Evolutionary conservation across 2,797 vertebrate species (phyloP), one percentile per base, ranked within the genome.

Genomic region (Sebastes kiyomatsui): DNA sequence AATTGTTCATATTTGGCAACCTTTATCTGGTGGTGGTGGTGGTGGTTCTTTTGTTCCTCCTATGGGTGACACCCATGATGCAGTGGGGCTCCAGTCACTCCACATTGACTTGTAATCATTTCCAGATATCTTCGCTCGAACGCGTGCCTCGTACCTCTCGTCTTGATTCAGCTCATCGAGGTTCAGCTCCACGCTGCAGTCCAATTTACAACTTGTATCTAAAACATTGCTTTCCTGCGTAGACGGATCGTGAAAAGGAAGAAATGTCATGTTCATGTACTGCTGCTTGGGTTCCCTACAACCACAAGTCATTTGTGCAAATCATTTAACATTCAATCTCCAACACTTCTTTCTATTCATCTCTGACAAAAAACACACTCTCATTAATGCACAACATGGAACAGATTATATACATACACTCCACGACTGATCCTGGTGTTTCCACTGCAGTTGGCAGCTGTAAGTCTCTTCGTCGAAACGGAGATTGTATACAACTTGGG

Each of bases 71-170:
- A n/a, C 64, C 92, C 91, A 92, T 16, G 87, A 68, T 55, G 35
- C 23, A 8, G 13, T 27, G 18, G 75, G 69, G 75, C 94, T 78
- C 94, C 94, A 95, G 25, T 92, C 87, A 14, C 93, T 93, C 93
- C 93, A 95, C n/a, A 3, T 10, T 5, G 83, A 65, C 1, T 1
- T 0, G 1, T 0, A 1, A 0, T 0, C 0, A 0, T 0, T 0
- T 0, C 0, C 0, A 0, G 0, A 0, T 0, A 1, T 0, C 4
- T 11, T 3, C 10, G 84, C 77, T 46, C 91, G 84, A 30, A 75
- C 6, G 1, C 90, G 91, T 1, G 79, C 77, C 55, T 91, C 65
- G 5, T 93, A 89, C 3, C 0, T 58, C 14, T 83, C 12, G 0
- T 27, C 79, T 27, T 3, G 12, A 1, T 46, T 23, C 35, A 95